These are phyloP conservation scores for Aspiorhynchus laticeps DNA, from an alignment of 2,113 vertebrate genomes.

Conservation along the genomic window DNA sequence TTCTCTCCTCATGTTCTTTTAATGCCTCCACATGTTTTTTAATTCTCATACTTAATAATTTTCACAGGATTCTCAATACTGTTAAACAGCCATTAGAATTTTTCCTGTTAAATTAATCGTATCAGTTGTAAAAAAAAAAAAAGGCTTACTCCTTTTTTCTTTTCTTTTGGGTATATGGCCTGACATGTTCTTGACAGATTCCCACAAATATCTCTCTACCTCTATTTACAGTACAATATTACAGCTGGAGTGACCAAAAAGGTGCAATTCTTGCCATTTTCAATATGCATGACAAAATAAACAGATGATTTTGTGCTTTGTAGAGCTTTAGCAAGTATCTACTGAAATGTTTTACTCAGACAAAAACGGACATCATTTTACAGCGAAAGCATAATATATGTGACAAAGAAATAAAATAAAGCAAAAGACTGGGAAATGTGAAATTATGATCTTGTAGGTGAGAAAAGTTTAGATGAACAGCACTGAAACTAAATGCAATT, in stretches of 20 bases:
- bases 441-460: neutral
- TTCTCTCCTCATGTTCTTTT: neutral
- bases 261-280: neutral
- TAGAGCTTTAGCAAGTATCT: neutral
- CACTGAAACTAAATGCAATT: neutral
- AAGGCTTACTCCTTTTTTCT: no score
- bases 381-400: neutral
- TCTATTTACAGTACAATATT: conserved; percentile 11
- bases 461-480: neutral
- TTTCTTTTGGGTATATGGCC: no score
- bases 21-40: neutral
- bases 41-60: neutral
- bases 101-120: neutral
- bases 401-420: neutral
- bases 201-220: neutral
- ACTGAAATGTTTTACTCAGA: neutral
- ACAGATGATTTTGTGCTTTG: neutral
- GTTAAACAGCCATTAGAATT: neutral
- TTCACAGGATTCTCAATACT: neutral
- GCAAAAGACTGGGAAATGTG: neutral
- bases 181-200: neutral
- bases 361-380: neutral
- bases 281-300: neutral
- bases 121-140: no score
- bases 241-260: conserved; percentile 6